Evolutionary conservation across 2,113 vertebrate species (phyloP).

Genomic region (Neomonachus schauinslandi): DNA sequence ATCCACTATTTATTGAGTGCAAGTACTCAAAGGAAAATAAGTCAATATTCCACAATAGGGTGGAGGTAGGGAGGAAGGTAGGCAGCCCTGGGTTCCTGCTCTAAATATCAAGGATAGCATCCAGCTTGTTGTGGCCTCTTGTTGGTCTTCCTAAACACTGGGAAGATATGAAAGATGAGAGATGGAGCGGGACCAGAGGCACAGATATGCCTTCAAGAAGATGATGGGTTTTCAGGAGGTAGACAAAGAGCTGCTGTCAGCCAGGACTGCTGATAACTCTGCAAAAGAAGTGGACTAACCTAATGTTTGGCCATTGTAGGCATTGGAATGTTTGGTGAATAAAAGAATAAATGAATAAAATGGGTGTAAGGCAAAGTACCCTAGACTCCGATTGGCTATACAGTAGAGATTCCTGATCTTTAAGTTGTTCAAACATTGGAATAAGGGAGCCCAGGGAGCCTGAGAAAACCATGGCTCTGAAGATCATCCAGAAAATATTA

Average conservation of each 20-base stretch:
- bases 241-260: accelerated
- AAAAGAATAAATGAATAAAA: not conserved
- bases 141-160: not conserved
- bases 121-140: not conserved
- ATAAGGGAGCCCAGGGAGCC: not conserved
- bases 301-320: not conserved
- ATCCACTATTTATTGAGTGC: not conserved
- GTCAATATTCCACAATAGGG: not conserved
- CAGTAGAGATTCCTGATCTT: not conserved
- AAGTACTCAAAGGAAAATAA: not conserved
- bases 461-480: not conserved
- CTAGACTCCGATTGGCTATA: not conserved
- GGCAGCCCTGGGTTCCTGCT: not conserved
- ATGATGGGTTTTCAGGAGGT: not conserved
- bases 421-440: not conserved
- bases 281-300: not conserved
- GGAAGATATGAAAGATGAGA: not conserved
- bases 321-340: not conserved
- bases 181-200: not conserved
- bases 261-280: not conserved
- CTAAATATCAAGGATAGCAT: not conserved
- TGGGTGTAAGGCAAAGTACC: not conserved
- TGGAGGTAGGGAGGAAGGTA: not conserved
- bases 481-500: not conserved
- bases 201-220: not conserved